Conservation (phyloP, 2,113 vertebrate genomes). For the Cyanoderma ruficeps region DNA sequence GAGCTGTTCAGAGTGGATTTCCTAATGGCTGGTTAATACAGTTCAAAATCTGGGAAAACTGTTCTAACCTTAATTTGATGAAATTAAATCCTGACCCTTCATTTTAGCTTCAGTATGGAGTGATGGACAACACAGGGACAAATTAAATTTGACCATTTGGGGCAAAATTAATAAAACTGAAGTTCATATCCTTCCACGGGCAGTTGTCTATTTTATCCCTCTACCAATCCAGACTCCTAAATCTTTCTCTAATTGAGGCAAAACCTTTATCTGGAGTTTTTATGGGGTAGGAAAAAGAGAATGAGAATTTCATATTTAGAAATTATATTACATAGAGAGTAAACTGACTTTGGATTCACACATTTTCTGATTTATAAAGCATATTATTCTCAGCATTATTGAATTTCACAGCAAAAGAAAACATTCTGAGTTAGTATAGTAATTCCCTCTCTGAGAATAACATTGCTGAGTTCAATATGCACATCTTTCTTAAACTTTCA, state of each 20-base stretch:
- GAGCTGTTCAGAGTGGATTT: background rate
- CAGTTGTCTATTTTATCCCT: background rate
- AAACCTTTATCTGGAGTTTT: constrained; percentile 8
- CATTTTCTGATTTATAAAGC: background rate
- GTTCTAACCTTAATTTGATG: background rate
- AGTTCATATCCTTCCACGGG: background rate
- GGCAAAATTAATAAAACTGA: constrained; percentile 34
- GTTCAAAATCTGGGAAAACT: background rate
- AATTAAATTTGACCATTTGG: constrained; percentile 21
- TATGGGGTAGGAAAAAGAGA: background rate
- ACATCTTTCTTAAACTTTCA: background rate
- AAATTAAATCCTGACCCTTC: constrained; percentile 36
- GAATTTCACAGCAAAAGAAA: constrained; percentile 1
- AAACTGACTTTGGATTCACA: background rate
- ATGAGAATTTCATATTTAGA: background rate
- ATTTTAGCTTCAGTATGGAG: background rate
- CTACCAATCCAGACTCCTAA: background rate
- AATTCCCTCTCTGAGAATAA: background rate
- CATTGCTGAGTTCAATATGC: background rate
- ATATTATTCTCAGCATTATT: background rate
- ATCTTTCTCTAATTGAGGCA: constrained; percentile 23
- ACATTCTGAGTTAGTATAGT: background rate
- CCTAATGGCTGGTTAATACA: background rate
- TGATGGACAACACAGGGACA: background rate
- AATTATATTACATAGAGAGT: background rate